phyloP scores from a whole-genome alignment of 2,797 vertebrate species.

The Coregonus sp. region DNA sequence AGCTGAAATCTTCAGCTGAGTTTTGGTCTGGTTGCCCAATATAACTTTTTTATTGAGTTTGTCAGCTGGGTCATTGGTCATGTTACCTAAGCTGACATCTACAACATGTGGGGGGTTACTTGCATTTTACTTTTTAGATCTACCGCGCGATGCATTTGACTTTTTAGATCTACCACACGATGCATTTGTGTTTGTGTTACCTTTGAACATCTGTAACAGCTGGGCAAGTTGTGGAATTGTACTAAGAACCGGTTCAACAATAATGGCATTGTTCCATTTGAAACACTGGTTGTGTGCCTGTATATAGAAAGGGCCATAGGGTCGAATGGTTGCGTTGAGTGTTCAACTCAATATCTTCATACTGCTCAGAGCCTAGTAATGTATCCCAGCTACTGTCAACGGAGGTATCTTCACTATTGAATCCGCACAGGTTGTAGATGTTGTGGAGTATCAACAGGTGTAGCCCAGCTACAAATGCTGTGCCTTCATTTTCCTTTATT shows the following conservation, averaged over 20 bases:
- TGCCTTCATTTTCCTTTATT: not conserved
- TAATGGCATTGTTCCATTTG: not conserved
- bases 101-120: no score
- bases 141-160: no score
- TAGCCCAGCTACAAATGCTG: not conserved
- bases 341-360: not conserved
- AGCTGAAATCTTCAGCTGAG: no score
- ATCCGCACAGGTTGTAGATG: slow-evolving; percentile 1
- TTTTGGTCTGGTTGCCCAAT: no score
- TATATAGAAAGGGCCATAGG: slow-evolving; percentile 4
- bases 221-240: not conserved
- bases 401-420: not conserved
- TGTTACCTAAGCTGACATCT: no score
- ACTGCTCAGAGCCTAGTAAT: not conserved
- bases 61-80: no score
- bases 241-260: not conserved
- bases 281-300: not conserved
- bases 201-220: not conserved
- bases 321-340: not conserved
- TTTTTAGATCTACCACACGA: no score
- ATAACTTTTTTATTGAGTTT: no score
- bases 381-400: not conserved
- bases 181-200: not conserved
- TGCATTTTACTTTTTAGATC: no score
- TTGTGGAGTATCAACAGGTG: not conserved